phyloP scores from a whole-genome alignment of 2,797 vertebrate species.

The Propithecus perrieri region DNA sequence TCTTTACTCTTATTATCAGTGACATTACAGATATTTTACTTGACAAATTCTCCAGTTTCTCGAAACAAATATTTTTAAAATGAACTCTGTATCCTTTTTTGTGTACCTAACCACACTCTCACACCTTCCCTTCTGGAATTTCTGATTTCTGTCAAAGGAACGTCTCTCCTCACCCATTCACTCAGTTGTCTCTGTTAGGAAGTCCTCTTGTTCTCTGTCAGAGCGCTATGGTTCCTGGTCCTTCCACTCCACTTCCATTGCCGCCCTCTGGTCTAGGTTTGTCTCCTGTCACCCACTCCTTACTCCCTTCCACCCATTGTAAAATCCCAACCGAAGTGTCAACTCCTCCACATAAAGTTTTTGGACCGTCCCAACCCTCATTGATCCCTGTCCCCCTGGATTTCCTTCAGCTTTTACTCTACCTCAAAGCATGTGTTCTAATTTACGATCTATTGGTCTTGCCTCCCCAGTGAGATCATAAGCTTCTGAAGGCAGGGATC shows the following conservation, averaged over 20 bases:
- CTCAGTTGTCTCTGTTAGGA: not conserved
- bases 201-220: not conserved
- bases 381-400: not conserved
- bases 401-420: not conserved
- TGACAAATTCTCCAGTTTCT: not conserved
- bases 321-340: not conserved
- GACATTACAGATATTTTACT: not conserved
- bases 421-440: not conserved
- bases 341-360: not conserved
- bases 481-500: not conserved
- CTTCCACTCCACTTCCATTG: not conserved
- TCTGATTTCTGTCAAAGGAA: not conserved
- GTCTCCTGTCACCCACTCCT: not conserved
- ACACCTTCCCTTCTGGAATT: not conserved
- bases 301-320: not conserved
- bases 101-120: not conserved
- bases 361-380: not conserved
- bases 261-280: not conserved
- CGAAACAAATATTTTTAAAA: slow-evolving; percentile 23
- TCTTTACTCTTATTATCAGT: not conserved
- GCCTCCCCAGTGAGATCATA: not conserved
- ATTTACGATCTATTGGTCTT: not conserved
- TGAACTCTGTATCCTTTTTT: not conserved
- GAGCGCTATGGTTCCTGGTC: not conserved
- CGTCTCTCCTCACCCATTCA: not conserved